phyloP scores from a whole-genome alignment of 2,113 vertebrate species.

The Siniperca knerii region DNA sequence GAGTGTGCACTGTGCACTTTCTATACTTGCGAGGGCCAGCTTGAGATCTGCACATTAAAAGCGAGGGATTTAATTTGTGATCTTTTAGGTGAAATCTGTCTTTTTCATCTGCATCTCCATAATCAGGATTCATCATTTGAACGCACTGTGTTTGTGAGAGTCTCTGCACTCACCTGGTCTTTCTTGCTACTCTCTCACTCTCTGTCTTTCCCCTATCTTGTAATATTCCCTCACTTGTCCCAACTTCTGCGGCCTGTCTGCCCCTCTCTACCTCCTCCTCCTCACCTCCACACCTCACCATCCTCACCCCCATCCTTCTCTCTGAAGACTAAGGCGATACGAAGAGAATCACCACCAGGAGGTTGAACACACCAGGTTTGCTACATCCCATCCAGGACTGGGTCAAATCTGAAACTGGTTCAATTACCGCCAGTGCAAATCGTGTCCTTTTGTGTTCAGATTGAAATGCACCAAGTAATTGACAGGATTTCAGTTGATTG shows the following conservation, averaged over 20 bases:
- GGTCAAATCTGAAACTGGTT: constrained; percentile 43
- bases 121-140: constrained; percentile 13
- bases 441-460: background rate
- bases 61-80: background rate
- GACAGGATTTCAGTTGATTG: constrained; percentile 36
- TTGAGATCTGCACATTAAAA: background rate
- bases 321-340: constrained; percentile 93
- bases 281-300: constrained; percentile 76
- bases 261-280: constrained; percentile 77
- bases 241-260: constrained; percentile 14
- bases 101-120: background rate
- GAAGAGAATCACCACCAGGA: constrained; percentile 89
- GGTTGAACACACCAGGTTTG: constrained; percentile 94
- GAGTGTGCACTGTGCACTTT: background rate
- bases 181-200: constrained; percentile 45
- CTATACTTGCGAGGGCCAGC: background rate
- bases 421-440: background rate
- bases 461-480: constrained; percentile 28
- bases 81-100: background rate
- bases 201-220: constrained; percentile 44
- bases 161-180: constrained; percentile 57
- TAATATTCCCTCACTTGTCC: constrained; percentile 67
- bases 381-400: constrained; percentile 72
- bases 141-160: background rate
- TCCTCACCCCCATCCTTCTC: constrained; percentile 84